A percentile compares a stretch with the other conserved stretches of the same genome.
These are phyloP conservation scores for Drosophila nr. perissopoda DNA, from an alignment of 2,888 invertebrate genomes.

Conservation along the genomic window DNA sequence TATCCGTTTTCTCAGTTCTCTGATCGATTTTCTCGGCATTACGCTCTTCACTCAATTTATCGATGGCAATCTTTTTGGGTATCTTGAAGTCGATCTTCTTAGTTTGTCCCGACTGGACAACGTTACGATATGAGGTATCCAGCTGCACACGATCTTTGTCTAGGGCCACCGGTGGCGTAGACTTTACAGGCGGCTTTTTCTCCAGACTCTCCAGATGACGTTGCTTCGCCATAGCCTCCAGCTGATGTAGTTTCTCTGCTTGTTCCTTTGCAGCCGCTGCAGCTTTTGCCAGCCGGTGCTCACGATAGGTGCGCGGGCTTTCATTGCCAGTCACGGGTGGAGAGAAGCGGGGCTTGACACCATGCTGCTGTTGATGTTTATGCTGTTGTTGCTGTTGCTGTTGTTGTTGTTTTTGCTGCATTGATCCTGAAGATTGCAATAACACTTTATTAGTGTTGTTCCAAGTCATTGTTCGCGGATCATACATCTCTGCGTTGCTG, in stretches of 20 bases:
- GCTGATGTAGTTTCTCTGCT: constrained; percentile 19
- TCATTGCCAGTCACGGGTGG: background rate
- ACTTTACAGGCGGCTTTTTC: background rate
- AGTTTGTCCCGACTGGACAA: constrained; percentile 26
- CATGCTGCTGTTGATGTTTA: background rate
- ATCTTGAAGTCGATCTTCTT: constrained; percentile 79
- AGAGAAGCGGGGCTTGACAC: background rate
- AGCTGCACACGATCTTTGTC: constrained; percentile 43
- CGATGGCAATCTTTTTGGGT: constrained; percentile 60
- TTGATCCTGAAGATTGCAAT: background rate
- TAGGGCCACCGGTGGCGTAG: background rate
- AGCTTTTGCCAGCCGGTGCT: constrained; percentile 76
- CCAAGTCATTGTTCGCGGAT: constrained; percentile 33
- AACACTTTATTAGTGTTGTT: background rate
- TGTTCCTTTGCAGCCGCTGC: constrained; percentile 39
- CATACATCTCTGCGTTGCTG: background rate
- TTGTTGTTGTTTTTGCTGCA: background rate
- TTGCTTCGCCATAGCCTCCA: constrained; percentile 40
- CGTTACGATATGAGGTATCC: constrained; percentile 80
- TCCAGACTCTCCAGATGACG: constrained; percentile 1
- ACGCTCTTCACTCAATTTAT: constrained; percentile 15
- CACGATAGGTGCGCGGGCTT: constrained; percentile 77
- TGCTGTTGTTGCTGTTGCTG: no score
- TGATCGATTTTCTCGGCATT: background rate
- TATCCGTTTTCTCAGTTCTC: constrained; percentile 14